A percentile compares a stretch with the other conserved stretches of the same genome.
These are phyloP conservation scores for Sarcophaga caerulescens DNA, from an alignment of 2,888 invertebrate genomes.

Conservation along the genomic window DNA sequence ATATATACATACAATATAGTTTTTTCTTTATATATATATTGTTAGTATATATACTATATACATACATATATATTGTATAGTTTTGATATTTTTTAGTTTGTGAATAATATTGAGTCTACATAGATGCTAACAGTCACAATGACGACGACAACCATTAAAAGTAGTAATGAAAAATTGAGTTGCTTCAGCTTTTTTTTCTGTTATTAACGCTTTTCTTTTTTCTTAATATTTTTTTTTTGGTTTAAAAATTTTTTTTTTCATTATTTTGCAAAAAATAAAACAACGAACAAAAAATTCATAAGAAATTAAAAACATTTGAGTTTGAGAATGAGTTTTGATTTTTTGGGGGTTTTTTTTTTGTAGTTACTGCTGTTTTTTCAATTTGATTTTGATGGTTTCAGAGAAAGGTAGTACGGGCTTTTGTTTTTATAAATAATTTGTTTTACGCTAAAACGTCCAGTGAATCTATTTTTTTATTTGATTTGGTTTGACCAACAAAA, in stretches of 20 bases:
- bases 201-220: constrained; percentile 38
- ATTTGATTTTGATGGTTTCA: too few relatives aligned
- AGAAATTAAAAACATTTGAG: constrained; percentile 48
- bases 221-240: constrained; percentile 14
- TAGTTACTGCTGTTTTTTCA: background rate
- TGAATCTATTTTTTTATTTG: constrained; percentile 13
- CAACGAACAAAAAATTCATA: constrained; percentile 27
- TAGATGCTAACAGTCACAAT: constrained; percentile 75
- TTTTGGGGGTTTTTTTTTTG: background rate
- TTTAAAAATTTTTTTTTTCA: constrained; percentile 40
- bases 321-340: constrained; percentile 55
- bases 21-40: background rate
- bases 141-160: constrained; percentile 72
- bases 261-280: constrained; percentile 29
- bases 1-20: background rate
- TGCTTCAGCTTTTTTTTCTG: constrained; percentile 44
- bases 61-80: constrained; percentile 54
- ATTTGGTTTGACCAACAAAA: background rate
- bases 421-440: constrained; percentile 21
- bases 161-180: constrained; percentile 75
- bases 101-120: constrained; percentile 71
- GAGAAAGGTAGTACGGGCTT: constrained; percentile 22
- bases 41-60: constrained; percentile 57
- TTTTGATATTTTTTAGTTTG: constrained; percentile 45
- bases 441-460: constrained; percentile 27